Evolutionary conservation across 2,888 invertebrate genomes (phyloP).

Genomic region (Neoaliturus tenellus): DNA sequence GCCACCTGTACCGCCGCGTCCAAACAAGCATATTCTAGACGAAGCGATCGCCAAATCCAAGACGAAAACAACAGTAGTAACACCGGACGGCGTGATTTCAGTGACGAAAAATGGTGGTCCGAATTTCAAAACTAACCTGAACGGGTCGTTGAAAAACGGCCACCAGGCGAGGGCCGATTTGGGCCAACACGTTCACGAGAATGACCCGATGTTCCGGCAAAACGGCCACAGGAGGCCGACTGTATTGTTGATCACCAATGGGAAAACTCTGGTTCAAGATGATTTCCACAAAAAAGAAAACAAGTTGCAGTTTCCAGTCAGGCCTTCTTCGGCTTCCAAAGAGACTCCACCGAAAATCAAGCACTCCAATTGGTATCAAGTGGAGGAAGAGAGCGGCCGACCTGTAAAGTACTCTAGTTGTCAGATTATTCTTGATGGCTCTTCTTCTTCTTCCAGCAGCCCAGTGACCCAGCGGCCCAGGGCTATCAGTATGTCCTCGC

Average conservation of each 20-base stretch:
- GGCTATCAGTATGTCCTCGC: constrained; percentile 77
- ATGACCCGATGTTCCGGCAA: constrained; percentile 10
- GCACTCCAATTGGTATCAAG: constrained; percentile 72
- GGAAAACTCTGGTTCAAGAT: constrained; percentile 24
- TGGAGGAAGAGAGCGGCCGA: constrained; percentile 74
- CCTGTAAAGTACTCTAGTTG: constrained; percentile 76
- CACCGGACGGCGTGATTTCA: constrained; percentile 37
- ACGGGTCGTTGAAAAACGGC: constrained; percentile 15
- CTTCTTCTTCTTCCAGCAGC: constrained; percentile 62
- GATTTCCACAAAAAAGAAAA: constrained; percentile 24
- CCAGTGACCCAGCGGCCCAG: constrained; percentile 30
- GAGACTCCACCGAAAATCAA: constrained; percentile 61
- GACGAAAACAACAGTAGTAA: constrained; percentile 15
- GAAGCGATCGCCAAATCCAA: constrained; percentile 79
- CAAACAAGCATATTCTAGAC: constrained; percentile 83
- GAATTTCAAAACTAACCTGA: constrained; percentile 24
- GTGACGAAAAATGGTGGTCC: neutral
- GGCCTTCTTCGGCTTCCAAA: neutral
- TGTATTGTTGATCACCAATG: constrained; percentile 52
- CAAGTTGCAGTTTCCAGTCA: constrained; percentile 23
- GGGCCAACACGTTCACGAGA: constrained; percentile 50
- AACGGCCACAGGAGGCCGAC: constrained; percentile 56
- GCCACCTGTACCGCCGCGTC: constrained; percentile 89
- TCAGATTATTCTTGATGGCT: constrained; percentile 76
- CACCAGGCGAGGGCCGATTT: constrained; percentile 32